A percentile compares a stretch with the other conserved stretches of the same genome.
These are phyloP conservation scores for Catagonus wagneri DNA, from an alignment of 2,113 vertebrate genomes.

Conservation along the genomic window DNA sequence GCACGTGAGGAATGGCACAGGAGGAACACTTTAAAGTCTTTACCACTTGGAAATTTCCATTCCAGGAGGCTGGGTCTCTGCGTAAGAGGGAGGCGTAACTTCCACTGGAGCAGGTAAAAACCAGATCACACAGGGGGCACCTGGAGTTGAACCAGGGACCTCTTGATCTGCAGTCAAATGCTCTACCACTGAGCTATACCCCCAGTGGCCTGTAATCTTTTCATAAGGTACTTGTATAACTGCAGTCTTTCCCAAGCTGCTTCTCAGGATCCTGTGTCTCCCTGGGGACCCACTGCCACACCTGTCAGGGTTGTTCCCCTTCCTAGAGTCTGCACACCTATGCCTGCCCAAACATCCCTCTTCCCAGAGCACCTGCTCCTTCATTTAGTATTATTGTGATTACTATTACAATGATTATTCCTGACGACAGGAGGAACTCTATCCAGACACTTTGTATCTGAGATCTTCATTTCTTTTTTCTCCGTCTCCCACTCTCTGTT, in stretches of 20 bases:
- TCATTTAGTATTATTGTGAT: background rate
- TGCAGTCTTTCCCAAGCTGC: no score
- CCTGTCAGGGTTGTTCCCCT: background rate
- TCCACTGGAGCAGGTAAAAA: background rate
- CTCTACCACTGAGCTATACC: slow-evolving; percentile 29
- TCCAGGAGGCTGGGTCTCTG: background rate
- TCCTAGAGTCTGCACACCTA: background rate
- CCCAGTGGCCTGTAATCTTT: fast-evolving
- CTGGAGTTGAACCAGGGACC: slow-evolving; percentile 49
- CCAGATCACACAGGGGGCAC: fast-evolving
- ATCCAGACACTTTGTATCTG: background rate
- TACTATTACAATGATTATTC: no score
- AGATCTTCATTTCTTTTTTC: background rate
- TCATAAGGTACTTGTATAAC: background rate
- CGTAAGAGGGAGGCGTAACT: background rate
- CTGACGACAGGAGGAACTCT: background rate
- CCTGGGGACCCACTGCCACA: background rate
- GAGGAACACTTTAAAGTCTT: background rate
- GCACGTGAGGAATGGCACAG: background rate
- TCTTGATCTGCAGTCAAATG: slow-evolving; percentile 53
- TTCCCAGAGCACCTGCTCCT: no score
- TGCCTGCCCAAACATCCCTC: background rate
- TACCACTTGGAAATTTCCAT: background rate
- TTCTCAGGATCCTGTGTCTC: background rate
- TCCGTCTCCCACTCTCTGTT: background rate